phyloP scores from a whole-genome alignment of 2,888 invertebrate species.

The Linnaemya vulpina region DNA sequence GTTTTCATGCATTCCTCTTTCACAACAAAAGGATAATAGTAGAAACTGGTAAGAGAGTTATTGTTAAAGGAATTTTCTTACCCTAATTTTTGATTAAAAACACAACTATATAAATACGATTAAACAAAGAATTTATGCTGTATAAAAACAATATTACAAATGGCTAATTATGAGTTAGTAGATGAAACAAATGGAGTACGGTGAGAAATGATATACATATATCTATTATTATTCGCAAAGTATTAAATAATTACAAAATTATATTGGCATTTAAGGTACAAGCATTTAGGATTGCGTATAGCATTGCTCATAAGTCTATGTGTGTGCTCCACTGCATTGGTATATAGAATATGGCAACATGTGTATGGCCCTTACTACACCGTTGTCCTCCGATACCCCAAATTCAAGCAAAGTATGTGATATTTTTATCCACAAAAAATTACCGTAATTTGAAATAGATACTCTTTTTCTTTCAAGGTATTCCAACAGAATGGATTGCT shows the following conservation, averaged over 20 bases:
- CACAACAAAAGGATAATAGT: constrained; percentile 49
- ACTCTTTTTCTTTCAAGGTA: constrained; percentile 69
- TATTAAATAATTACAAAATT: constrained; percentile 8
- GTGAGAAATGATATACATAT: constrained; percentile 48
- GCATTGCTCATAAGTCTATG: constrained; percentile 73
- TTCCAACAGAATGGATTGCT: constrained; percentile 76
- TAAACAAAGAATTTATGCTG: not conserved
- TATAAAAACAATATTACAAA: constrained; percentile 35
- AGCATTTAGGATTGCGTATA: constrained; percentile 74
- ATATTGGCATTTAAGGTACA: constrained; percentile 67
- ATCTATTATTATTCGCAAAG: not conserved
- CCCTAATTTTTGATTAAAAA: not conserved
- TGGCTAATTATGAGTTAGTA: constrained; percentile 73
- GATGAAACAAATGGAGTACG: constrained; percentile 75
- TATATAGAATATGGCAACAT: constrained; percentile 73
- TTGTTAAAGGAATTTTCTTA: not conserved
- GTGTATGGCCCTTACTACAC: constrained; percentile 61
- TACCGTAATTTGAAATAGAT: not conserved
- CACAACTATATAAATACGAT: not conserved
- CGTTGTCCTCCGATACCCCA: constrained; percentile 43
- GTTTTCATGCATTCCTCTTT: constrained; percentile 7
- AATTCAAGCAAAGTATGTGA: constrained; percentile 56
- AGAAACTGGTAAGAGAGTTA: not conserved
- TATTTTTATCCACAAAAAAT: not conserved
- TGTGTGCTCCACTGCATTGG: constrained; percentile 75